Conservation (phyloP, 2,113 vertebrate species). For the Oceanites oceanicus region DNA sequence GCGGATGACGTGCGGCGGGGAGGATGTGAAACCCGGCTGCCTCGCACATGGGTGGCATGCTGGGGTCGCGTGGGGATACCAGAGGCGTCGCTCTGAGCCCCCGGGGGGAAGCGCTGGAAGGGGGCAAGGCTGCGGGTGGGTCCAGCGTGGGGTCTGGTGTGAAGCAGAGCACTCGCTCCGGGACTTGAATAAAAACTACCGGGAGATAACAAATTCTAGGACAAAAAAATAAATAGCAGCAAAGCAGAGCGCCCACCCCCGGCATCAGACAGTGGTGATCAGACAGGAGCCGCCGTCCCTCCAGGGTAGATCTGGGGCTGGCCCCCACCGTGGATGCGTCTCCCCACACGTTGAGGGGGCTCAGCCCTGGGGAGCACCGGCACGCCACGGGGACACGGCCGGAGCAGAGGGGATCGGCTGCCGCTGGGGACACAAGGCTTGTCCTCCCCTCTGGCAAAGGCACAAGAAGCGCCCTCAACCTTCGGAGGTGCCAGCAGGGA, state of each 20-base stretch:
- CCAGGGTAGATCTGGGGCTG: neutral
- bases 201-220: neutral
- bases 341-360: neutral
- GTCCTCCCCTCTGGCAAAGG: neutral
- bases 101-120: neutral
- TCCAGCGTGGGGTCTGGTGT: too few species aligned
- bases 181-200: neutral
- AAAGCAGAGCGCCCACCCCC: rapidly evolving
- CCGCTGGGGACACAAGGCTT: neutral
- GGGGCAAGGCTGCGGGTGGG: rapidly evolving
- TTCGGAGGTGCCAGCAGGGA: neutral
- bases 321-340: rapidly evolving
- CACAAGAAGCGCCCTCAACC: neutral
- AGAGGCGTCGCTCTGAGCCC: neutral
- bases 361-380: neutral
- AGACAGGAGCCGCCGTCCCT: neutral
- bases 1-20: neutral
- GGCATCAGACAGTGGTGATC: too few species aligned
- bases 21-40: neutral
- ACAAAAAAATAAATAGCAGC: neutral
- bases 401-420: neutral
- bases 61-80: neutral
- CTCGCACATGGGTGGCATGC: neutral
- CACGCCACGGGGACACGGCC: rapidly evolving
- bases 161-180: neutral